Evolutionary conservation across 2,113 vertebrate species (phyloP).

Genomic region (Penelope pileata): DNA sequence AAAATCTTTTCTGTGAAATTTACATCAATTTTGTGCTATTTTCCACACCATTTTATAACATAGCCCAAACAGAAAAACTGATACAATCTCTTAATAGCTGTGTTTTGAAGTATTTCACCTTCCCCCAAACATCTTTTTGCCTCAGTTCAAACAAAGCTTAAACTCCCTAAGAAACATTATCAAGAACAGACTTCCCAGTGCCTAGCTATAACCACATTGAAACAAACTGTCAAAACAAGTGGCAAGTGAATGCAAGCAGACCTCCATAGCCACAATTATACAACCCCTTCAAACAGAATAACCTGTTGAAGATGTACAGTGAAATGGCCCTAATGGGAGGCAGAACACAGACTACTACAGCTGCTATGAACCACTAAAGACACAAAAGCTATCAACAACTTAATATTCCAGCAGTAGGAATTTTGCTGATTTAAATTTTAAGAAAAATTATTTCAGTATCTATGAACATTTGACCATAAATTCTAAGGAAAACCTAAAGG

Average conservation of each 20-base stretch:
- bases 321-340: neutral
- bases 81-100: neutral
- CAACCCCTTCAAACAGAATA: neutral
- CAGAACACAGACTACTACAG: neutral
- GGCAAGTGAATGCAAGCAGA: neutral
- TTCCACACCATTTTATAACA: neutral
- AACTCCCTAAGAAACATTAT: neutral
- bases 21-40: accelerated
- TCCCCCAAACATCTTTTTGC: neutral
- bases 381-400: neutral
- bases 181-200: accelerated
- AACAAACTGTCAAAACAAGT: neutral
- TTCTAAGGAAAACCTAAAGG: neutral
- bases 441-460: neutral
- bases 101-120: neutral
- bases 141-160: neutral
- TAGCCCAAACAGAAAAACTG: neutral
- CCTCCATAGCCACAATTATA: neutral
- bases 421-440: no score
- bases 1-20: neutral
- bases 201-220: neutral
- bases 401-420: neutral
- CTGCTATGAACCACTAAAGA: neutral
- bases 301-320: neutral
- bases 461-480: neutral